Base-by-base conservation (phyloP, 2,113 vertebrate genomes). In the Ibidorhyncha struthersii region DNA sequence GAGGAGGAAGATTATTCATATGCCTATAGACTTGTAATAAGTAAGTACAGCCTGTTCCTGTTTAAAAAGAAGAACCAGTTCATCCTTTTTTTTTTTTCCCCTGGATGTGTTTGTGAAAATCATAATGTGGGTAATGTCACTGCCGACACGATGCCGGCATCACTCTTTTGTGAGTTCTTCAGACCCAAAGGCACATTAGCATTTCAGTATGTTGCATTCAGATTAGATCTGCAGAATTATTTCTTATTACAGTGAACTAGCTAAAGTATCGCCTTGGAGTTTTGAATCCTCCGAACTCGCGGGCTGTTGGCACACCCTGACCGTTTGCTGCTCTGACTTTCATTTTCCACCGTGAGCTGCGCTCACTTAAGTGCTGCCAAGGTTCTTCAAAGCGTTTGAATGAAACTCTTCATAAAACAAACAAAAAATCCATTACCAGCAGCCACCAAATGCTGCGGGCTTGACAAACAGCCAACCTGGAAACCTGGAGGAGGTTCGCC, bases 401-500 rank as follows among this genome's bases (percentile, higher is more conserved):
- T 73, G n/a, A 94, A 97, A 93, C 63, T 91, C 79, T 95, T 96
- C 82, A 92, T 93, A 96, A 97, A 96, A 91, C 67, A 97, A 97
- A 98, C 81, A 82, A 95, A 95, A 96, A 93, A 96, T 80, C 88
- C 58, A 89, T 93, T 93, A 90, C 82, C 47, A 86, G n/a, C 92
- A 91, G 63, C 72, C 82, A 92, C 52, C 79, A 82, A 97, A 96
- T 12, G 25, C 56, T 65, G n/a, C 5, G 0, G 2, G 49, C 67
- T 95, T 96, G 80, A 95, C 34, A 6, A 96, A 87, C 3, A 8
- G 47, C 78, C 70, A 96, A 47, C 15, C 36, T 77, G 71, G 70
- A 67, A 43, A 90, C 59, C 53, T 89, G 69, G 34, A 41, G 69
- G 45, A 94, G 62, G 67, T 82, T 85, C 1, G 0, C 62, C 26